These are phyloP conservation scores for Alectoris magna DNA, from an alignment of 2,797 vertebrate species.

Conservation along the genomic window DNA sequence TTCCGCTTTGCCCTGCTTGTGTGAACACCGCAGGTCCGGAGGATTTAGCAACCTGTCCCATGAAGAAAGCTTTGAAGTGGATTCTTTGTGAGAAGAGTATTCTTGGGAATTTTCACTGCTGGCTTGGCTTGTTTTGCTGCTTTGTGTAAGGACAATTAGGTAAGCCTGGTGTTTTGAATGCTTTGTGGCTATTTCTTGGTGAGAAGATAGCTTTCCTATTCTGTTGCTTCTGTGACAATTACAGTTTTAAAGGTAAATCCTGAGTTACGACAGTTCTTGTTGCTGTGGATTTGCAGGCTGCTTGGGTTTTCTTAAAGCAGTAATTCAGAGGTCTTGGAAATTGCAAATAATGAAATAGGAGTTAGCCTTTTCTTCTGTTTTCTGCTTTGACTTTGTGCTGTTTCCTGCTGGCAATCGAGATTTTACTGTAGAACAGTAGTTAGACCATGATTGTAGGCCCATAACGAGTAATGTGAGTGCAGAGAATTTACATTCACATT, in stretches of 20 bases:
- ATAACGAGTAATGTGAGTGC: not conserved
- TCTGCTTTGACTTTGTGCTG: not conserved
- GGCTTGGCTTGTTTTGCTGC: slow-evolving; percentile 25
- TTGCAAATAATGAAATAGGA: not conserved
- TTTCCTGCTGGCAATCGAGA: not conserved
- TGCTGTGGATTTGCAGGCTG: not conserved
- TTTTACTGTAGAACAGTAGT: not conserved
- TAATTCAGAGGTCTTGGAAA: not conserved
- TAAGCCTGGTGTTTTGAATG: slow-evolving; percentile 46
- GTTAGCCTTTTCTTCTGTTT: not conserved
- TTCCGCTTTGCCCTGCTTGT: not conserved
- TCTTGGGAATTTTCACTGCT: slow-evolving; percentile 2
- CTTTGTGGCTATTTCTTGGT: slow-evolving; percentile 1
- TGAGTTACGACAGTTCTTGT: not conserved
- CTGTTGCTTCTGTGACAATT: not conserved
- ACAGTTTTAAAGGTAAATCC: not conserved
- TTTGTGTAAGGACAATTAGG: slow-evolving; percentile 3
- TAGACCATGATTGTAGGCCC: not conserved
- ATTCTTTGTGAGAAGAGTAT: not conserved
- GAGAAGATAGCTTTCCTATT: not conserved
- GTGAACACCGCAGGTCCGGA: not conserved
- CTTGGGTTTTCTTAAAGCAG: not conserved
- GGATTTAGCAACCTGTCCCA: not conserved
- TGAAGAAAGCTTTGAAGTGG: not conserved
- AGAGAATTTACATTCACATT: not conserved